These are phyloP conservation scores for Hystrix cristata DNA, from an alignment of 2,113 vertebrate genomes.

Conservation along the genomic window DNA sequence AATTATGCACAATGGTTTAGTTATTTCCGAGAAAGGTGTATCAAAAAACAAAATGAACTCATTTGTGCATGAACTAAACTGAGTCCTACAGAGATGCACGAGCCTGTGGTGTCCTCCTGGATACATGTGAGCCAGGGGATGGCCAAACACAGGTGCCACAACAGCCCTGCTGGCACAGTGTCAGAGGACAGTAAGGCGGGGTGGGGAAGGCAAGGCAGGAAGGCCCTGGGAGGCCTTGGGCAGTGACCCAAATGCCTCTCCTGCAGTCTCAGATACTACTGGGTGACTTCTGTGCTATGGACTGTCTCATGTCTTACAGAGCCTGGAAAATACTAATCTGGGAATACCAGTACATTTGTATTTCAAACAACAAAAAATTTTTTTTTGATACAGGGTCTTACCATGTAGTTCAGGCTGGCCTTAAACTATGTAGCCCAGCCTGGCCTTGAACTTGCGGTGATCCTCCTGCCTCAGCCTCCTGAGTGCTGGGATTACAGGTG, in stretches of 20 bases:
- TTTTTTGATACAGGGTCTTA: neutral
- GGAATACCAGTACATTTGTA: neutral
- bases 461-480: neutral
- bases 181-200: neutral
- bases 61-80: neutral
- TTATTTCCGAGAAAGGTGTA: constrained; percentile 34
- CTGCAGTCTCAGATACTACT: neutral
- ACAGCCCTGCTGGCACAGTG: neutral
- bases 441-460: neutral
- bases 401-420: neutral
- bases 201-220: neutral
- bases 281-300: neutral
- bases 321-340: neutral
- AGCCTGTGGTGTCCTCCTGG: neutral
- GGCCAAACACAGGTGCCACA: neutral
- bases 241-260: neutral
- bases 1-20: constrained; percentile 58
- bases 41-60: constrained; percentile 41
- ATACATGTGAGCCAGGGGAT: neutral
- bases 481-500: neutral
- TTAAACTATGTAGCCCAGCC: neutral
- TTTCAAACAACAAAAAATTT: neutral
- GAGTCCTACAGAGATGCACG: constrained; percentile 25
- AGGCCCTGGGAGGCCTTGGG: neutral
- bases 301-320: neutral